A percentile compares a stretch with the other conserved stretches of the same genome.
phyloP scores from a whole-genome alignment of 30 jellyfish, hydroid and myxozoan genomes.

The Cassiopea andromeda region DNA sequence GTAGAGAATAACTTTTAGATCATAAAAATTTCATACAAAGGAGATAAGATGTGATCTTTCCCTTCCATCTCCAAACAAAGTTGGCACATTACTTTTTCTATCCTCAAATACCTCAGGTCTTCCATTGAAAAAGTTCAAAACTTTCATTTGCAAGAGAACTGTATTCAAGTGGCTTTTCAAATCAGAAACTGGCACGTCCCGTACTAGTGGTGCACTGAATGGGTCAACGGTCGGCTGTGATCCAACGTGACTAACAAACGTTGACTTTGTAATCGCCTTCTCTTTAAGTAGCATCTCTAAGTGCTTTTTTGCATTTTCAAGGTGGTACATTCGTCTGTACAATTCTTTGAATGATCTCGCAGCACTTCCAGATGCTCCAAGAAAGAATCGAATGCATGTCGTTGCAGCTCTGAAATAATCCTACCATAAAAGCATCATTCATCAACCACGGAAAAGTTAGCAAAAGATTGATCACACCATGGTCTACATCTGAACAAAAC shows the following conservation, averaged over 20 bases:
- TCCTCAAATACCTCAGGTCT: conserved; percentile 14
- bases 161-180: conserved; percentile 85
- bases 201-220: conserved; percentile 25
- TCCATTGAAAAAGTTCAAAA: conserved; percentile 62
- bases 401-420: conserved; percentile 96
- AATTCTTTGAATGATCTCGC: conserved; percentile 81
- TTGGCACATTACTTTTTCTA: conserved; percentile 62
- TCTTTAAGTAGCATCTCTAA: conserved; percentile 80
- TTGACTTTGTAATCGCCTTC: conserved; percentile 64
- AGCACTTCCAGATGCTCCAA: conserved; percentile 89
- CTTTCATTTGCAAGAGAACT: conserved; percentile 83
- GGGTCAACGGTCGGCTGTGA: conserved; percentile 80
- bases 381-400: conserved; percentile 90
- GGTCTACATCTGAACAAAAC: too few relatives aligned
- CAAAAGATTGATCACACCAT: too few relatives aligned
- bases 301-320: conserved; percentile 81
- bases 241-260: conserved; percentile 93
- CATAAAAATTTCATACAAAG: conserved; percentile 41
- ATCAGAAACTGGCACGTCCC: conserved; percentile 81
- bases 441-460: background rate
- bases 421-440: conserved; percentile 18
- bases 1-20: too few relatives aligned
- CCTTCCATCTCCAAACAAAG: conserved; percentile 94
- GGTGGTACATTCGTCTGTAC: conserved; percentile 55
- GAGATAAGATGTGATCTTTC: conserved; percentile 91